Evolutionary conservation across 2,797 vertebrate genomes (phyloP).

Genomic region (Periparus ater): DNA sequence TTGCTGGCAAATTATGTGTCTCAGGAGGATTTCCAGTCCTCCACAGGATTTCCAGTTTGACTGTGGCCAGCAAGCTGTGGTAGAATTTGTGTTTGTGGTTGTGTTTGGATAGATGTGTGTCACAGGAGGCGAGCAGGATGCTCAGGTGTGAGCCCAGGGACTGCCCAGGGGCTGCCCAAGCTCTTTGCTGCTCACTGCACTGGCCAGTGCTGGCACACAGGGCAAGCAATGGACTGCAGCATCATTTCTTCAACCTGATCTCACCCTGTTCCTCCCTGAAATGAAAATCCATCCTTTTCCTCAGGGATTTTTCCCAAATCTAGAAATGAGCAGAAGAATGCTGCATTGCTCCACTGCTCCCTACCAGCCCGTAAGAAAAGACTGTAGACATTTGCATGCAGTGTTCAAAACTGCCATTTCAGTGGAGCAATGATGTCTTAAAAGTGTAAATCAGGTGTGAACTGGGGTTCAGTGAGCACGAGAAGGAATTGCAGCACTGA

Average conservation of each 20-base stretch:
- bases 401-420: not conserved
- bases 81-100: not conserved
- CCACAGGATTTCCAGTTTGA: not conserved
- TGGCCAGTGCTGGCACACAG: not conserved
- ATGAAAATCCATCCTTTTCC: not conserved
- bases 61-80: not conserved
- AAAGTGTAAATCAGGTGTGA: constrained; percentile 11
- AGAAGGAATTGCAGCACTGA: not conserved
- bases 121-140: not conserved
- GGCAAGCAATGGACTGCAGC: not conserved
- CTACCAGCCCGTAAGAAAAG: not conserved
- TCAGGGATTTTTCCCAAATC: not conserved
- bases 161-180: fast-evolving
- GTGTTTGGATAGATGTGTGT: not conserved
- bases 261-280: not conserved
- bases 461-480: not conserved
- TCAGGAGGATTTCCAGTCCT: not conserved
- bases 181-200: not conserved
- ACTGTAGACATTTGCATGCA: not conserved
- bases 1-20: not conserved
- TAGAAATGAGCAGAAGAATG: not conserved
- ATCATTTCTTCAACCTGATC: not conserved
- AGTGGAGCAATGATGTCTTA: not conserved
- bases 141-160: not conserved
- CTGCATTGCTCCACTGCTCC: not conserved